Evolutionary conservation across 2,888 invertebrate species (phyloP).

Genomic region (Leuctra nigra): DNA sequence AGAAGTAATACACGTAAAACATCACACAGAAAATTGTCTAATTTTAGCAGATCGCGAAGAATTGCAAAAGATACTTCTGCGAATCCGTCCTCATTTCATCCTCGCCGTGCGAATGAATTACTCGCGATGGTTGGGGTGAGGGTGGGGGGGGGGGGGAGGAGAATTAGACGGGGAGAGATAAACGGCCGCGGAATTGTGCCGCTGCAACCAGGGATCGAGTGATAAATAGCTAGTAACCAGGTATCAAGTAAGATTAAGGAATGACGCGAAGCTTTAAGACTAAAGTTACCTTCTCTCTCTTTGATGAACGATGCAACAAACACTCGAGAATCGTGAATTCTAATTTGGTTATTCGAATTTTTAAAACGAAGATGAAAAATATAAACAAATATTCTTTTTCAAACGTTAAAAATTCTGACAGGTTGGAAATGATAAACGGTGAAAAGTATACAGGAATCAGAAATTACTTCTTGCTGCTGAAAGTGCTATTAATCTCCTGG

Average conservation of each 20-base stretch:
- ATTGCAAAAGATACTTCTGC: too few species aligned
- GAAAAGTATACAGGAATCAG: too few species aligned
- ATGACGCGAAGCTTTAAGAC: constrained; percentile 3
- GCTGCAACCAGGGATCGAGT: constrained; percentile 10
- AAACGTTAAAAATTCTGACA: too few species aligned
- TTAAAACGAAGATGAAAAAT: not conserved
- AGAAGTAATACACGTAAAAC: too few species aligned
- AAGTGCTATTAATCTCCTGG: too few species aligned
- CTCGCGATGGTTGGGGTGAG: not conserved
- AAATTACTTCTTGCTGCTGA: too few species aligned
- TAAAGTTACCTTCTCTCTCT: not conserved
- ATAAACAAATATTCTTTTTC: too few species aligned
- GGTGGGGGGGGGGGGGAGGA: not conserved
- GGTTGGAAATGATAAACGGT: too few species aligned
- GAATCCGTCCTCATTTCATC: not conserved
- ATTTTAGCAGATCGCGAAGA: too few species aligned
- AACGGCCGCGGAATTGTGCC: not conserved
- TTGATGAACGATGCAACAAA: constrained; percentile 12
- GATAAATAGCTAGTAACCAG: constrained; percentile 17
- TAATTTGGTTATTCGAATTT: not conserved
- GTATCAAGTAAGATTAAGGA: constrained; percentile 15
- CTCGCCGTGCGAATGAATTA: not conserved
- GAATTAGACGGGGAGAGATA: not conserved
- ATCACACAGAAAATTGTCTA: too few species aligned
- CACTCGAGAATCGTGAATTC: too few species aligned